Evolutionary conservation across 2,797 vertebrate species (phyloP).

Genomic region (Sphenodon punctatus): DNA sequence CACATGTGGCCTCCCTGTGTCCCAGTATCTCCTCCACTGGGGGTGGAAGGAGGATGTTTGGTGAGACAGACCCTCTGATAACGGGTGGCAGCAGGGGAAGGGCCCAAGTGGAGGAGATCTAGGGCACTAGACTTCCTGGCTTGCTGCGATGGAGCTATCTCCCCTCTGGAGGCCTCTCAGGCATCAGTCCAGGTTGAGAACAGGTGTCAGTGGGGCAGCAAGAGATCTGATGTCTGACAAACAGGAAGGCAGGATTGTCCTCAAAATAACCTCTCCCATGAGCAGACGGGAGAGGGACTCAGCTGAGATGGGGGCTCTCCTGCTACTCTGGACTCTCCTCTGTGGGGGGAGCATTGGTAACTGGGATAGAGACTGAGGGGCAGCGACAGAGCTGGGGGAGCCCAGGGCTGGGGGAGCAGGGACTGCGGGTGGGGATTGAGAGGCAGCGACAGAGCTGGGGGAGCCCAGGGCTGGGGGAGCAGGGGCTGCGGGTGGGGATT

Average conservation of each 20-base stretch:
- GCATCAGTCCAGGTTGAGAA: neutral
- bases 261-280: neutral
- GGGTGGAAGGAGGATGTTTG: too few relatives aligned
- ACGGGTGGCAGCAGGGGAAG: too few relatives aligned
- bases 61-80: too few relatives aligned
- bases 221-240: neutral
- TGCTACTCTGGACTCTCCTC: neutral
- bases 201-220: neutral
- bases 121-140: too few relatives aligned
- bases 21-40: too few relatives aligned
- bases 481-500: neutral
- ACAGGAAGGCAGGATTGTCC: neutral
- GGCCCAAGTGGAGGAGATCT: too few relatives aligned
- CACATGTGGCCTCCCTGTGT: too few relatives aligned
- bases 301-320: rapidly evolving
- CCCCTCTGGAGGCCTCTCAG: neutral
- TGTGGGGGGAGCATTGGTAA: neutral
- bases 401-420: neutral
- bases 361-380: neutral
- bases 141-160: too few relatives aligned
- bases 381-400: neutral
- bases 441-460: neutral
- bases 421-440: too few relatives aligned
- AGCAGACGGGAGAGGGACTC: rapidly evolving
- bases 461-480: neutral